Percentiles rank a stretch among this genome's conserved stretches.
These are phyloP conservation scores for Oryzaephilus surinamensis DNA, from an alignment of 1,140 invertebrate species.

Conservation along the genomic window DNA sequence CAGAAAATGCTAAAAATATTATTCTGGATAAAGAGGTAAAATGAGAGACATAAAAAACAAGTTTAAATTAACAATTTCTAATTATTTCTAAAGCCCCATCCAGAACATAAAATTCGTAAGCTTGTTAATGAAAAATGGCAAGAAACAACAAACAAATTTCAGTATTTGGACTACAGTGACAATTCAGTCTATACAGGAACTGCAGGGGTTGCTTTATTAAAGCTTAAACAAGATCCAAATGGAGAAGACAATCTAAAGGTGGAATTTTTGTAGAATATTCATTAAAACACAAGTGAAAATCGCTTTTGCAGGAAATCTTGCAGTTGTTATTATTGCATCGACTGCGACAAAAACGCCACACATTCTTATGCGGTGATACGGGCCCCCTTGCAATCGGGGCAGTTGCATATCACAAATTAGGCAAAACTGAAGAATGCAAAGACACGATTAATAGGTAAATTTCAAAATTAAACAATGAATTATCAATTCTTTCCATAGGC, in stretches of 20 bases:
- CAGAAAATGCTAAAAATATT: conserved; percentile 12
- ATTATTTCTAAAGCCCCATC: no score
- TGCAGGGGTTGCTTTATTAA: conserved; percentile 38
- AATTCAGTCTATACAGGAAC: conserved; percentile 44
- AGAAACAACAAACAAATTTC: conserved; percentile 19
- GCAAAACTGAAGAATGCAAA: conserved; percentile 36
- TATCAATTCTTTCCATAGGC: background rate
- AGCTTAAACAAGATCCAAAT: conserved; percentile 23
- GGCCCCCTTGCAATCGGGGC: conserved; percentile 62
- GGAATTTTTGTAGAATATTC: conserved; percentile 2
- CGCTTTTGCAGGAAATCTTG: conserved; percentile 36
- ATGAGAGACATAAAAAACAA: no score
- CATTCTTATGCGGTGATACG: conserved; percentile 69
- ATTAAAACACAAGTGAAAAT: background rate
- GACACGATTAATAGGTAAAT: conserved; percentile 41
- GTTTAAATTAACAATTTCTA: no score
- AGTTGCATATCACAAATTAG: conserved; percentile 48
- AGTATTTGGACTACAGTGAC: conserved; percentile 32
- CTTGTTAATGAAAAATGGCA: conserved; percentile 30
- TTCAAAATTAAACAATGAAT: conserved; percentile 1
- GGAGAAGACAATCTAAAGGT: conserved; percentile 24
- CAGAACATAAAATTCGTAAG: no score
- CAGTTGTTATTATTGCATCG: conserved; percentile 39
- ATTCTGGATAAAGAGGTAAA: no score
- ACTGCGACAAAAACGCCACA: conserved; percentile 42